Conservation (phyloP, 2,113 vertebrate genomes). For the pig (Sus scrofa) region DNA sequence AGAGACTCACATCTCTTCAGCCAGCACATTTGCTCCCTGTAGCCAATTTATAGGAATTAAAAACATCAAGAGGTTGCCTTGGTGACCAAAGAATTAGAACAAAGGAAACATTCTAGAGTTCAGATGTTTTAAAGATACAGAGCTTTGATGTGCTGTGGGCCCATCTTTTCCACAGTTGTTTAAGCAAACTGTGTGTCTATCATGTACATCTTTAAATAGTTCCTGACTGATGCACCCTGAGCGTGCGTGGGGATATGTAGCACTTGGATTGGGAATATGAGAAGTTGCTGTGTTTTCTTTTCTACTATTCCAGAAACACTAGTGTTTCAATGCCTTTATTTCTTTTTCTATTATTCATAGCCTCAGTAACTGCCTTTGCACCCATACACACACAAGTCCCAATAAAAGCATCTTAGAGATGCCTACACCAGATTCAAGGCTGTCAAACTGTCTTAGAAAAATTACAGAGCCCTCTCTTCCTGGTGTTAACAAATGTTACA, state of each 20-base stretch:
- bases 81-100: slow-evolving; percentile 24
- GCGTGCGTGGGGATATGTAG: background rate
- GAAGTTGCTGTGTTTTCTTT: background rate
- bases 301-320: background rate
- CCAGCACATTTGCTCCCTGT: background rate
- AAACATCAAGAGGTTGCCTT: slow-evolving; percentile 31
- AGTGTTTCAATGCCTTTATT: background rate
- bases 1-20: background rate
- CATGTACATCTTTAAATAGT: background rate
- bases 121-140: background rate
- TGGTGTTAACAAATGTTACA: background rate
- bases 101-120: background rate
- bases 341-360: background rate
- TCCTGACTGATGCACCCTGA: too few species aligned
- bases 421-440: background rate
- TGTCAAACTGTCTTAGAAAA: background rate
- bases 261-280: too few species aligned
- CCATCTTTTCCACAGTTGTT: background rate
- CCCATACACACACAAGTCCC: background rate
- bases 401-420: background rate
- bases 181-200: background rate
- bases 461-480: background rate
- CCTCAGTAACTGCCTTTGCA: background rate
- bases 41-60: slow-evolving; percentile 22
- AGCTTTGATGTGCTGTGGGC: background rate